Percentiles rank a stretch among this genome's conserved stretches.
phyloP scores from a whole-genome alignment of 2,797 vertebrate genomes.

The Rhinophrynus dorsalis region DNA sequence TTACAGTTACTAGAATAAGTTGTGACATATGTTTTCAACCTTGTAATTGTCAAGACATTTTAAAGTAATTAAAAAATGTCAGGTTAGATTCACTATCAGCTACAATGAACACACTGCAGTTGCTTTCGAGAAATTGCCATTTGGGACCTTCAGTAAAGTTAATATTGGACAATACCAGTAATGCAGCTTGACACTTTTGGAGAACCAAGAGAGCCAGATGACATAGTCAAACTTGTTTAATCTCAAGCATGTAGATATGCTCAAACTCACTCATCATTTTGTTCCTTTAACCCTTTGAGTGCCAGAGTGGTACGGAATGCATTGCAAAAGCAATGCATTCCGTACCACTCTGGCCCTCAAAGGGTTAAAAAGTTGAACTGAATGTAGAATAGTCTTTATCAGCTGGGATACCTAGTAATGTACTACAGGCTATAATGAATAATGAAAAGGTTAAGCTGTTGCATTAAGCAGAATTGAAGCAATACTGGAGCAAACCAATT shows the following conservation, averaged over 20 bases:
- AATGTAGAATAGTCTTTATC: background rate
- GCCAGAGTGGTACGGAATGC: too few relatives aligned
- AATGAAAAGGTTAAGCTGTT: too few relatives aligned
- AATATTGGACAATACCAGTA: conserved; percentile 17
- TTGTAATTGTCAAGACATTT: conserved; percentile 27
- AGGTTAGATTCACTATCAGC: conserved; percentile 30
- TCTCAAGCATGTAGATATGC: conserved; percentile 18
- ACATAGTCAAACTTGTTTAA: conserved; percentile 38
- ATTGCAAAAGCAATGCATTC: background rate
- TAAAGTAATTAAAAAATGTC: conserved; percentile 40
- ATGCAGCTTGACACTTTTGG: background rate
- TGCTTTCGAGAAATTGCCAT: conserved; percentile 20
- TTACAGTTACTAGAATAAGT: background rate
- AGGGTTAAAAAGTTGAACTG: too few relatives aligned
- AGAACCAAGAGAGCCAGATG: background rate
- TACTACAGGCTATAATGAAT: too few relatives aligned
- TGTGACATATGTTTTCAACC: conserved; percentile 23
- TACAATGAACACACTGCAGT: background rate
- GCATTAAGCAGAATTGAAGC: too few relatives aligned
- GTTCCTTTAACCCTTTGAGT: too few relatives aligned
- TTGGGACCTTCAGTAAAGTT: conserved; percentile 10
- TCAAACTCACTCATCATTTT: conserved; percentile 2
- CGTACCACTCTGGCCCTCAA: too few relatives aligned
- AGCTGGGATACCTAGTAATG: too few relatives aligned
- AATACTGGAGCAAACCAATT: too few relatives aligned